These are phyloP conservation scores for Alligator mississippiensis DNA, from an alignment of 2,113 vertebrate species.

Conservation along the genomic window DNA sequence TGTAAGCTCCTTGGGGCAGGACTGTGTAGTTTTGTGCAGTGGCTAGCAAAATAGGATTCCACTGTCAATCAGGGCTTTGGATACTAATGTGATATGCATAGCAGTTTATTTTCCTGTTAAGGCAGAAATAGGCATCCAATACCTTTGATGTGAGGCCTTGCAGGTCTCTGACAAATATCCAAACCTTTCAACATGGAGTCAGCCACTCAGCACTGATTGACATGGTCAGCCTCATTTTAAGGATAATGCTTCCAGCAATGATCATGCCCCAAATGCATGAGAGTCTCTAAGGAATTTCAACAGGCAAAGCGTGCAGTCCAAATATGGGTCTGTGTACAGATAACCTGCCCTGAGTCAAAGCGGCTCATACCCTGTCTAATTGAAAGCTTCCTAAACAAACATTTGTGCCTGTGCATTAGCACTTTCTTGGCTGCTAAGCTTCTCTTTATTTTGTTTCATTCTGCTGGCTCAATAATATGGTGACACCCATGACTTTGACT, in stretches of 20 bases:
- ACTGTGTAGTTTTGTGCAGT: not conserved
- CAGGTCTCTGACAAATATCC: not conserved
- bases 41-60: fast-evolving
- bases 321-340: conserved; percentile 4
- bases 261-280: not conserved
- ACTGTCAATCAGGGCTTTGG: not conserved
- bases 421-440: not conserved
- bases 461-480: not conserved
- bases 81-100: not conserved
- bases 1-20: not conserved
- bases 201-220: not conserved
- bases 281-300: not conserved
- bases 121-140: not conserved
- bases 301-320: not conserved
- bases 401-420: not conserved
- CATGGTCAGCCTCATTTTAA: not conserved
- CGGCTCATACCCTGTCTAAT: fast-evolving
- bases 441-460: not conserved
- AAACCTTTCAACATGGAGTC: not conserved
- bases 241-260: not conserved
- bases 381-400: conserved; percentile 1
- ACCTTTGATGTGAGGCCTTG: not conserved
- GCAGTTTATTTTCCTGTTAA: fast-evolving
- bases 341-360: not conserved
- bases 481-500: conserved; percentile 10